Base-by-base conservation (phyloP, 2,797 vertebrate genomes). In the Anguilla marmorata region DNA sequence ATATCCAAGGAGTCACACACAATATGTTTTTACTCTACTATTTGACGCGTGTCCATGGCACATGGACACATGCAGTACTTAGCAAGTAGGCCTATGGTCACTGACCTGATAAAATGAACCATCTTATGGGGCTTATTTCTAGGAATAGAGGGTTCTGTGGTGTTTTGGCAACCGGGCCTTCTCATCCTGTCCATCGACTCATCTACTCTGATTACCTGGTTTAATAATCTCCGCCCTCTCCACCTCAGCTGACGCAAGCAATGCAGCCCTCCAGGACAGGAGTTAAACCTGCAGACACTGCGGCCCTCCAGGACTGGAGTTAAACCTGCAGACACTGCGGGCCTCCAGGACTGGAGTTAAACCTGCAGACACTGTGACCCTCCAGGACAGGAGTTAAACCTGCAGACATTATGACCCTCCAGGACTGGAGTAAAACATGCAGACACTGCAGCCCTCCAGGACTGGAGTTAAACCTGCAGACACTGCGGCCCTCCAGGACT, bases 31-130 rank as follows among this genome's bases (percentile, higher is more conserved):
- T 92, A 88, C 85, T 88, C 90, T 88, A 91, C 90, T 89, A 92
- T 93, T 93, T 92, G 88, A 89, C 91, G 91, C 89, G 86, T 90
- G 85, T 92, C 91, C 86, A 87, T 91, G 89, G 89, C 89, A 86
- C 86, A 88, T 87, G 86, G 6, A 63, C 58, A 63, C 58, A 24
- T 63, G 5, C 63, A 9, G n/a, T 6, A 69, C 6, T n/a, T 4
- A 69, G 63, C 16, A 84, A n/a, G 19, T 37, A 56, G 30, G 63
- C 7, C 76, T 24, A 48, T 79, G 16, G 21, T 52, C 69, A 50
- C n/a, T 82, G 76, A 30, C 14, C 91, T 72, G 86, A 90, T 88
- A 58, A 85, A 41, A 87, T 63, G 37, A 33, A 33, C 87, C 86
- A 86, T 69, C 16, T 11, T 27, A 2, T 27, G 33, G 27, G 37